A percentile compares a stretch with the other conserved stretches of the same genome.
Evolutionary conservation across 2,888 invertebrate species (phyloP).

Genomic region (Thecocarcelia acutangulata): DNA sequence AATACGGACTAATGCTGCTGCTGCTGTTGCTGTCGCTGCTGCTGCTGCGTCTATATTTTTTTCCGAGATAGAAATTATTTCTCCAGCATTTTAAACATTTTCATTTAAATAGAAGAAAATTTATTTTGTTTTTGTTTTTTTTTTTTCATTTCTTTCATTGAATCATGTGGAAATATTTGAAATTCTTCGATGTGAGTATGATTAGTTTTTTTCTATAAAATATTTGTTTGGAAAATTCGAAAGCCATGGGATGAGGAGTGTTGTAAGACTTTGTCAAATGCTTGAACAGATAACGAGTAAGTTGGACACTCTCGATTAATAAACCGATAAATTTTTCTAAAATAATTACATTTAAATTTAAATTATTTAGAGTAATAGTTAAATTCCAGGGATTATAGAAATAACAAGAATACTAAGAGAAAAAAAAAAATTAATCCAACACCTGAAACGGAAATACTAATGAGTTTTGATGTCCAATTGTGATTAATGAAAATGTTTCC

Average conservation of each 20-base stretch:
- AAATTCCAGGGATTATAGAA: no score
- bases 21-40: neutral
- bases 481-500: no score
- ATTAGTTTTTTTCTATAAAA: conserved; percentile 20
- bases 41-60: conserved; percentile 9
- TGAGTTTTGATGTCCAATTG: no score
- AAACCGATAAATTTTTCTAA: conserved; percentile 2
- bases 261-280: conserved; percentile 27
- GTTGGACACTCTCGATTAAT: conserved; percentile 6
- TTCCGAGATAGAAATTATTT: conserved; percentile 47
- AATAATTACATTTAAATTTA: no score
- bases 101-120: conserved; percentile 54
- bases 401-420: no score
- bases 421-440: no score
- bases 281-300: neutral
- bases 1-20: conserved; percentile 20
- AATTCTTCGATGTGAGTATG: conserved; percentile 33
- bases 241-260: neutral
- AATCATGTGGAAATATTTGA: conserved; percentile 47
- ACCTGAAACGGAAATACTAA: no score
- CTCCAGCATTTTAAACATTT: conserved; percentile 60
- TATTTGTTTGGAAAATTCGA: conserved; percentile 41
- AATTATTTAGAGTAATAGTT: no score
- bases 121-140: conserved; percentile 44
- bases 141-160: conserved; percentile 6